Evolutionary conservation across 2,113 vertebrate genomes (phyloP).

Genomic region (Chloebia gouldiae): DNA sequence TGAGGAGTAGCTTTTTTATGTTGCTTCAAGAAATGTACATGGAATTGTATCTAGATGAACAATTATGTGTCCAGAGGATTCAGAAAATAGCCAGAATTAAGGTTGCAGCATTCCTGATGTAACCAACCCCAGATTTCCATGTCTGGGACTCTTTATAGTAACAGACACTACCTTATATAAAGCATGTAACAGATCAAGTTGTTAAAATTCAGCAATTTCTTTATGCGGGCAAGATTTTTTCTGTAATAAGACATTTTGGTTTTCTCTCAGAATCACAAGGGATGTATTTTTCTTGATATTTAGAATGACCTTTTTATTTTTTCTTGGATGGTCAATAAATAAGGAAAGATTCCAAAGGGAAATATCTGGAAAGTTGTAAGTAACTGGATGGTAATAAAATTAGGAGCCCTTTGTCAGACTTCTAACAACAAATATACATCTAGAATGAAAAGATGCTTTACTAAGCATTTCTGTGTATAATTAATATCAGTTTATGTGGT

Average conservation of each 20-base stretch:
- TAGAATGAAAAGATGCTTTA: not conserved
- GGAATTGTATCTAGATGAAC: not conserved
- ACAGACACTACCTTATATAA: not conserved
- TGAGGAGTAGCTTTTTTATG: not conserved
- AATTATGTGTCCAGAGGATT: not conserved
- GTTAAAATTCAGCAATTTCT: not conserved
- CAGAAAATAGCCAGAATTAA: not conserved
- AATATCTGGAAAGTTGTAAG: not conserved
- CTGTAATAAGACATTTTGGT: not conserved
- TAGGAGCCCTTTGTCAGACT: not conserved
- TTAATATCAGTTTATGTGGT: not conserved
- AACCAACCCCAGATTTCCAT: not conserved
- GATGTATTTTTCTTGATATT: not conserved
- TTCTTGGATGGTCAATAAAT: not conserved
- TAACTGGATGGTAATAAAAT: not conserved
- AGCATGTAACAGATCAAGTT: not conserved
- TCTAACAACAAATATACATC: not conserved
- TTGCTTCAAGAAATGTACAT: not conserved
- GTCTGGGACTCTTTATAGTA: not conserved
- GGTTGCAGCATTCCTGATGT: not conserved
- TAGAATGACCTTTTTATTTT: not conserved
- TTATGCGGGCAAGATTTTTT: not conserved
- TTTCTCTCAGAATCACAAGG: not conserved
- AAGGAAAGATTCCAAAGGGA: not conserved
- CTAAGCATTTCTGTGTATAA: not conserved